Conservation (phyloP, 2,888 invertebrate species). For the Nudaria mundana region DNA sequence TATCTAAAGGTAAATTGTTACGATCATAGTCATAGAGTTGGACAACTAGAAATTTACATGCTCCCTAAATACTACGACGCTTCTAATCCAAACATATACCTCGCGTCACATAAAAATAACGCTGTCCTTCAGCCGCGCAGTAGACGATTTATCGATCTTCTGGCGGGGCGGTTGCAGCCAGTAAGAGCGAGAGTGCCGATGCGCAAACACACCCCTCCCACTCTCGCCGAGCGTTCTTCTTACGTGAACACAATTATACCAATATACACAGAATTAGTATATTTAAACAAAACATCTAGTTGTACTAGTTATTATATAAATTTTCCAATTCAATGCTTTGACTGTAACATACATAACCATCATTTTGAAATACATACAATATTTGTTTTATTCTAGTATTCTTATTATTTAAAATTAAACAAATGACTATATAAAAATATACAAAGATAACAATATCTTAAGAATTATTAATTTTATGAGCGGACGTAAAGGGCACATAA, state of each 20-base stretch:
- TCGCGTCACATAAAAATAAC: too few relatives aligned
- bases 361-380: slow-evolving; percentile 52
- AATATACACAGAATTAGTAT: slow-evolving; percentile 5
- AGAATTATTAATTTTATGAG: slow-evolving; percentile 20
- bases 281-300: slow-evolving; percentile 10
- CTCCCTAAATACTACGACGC: slow-evolving; percentile 30
- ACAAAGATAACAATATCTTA: slow-evolving; percentile 51
- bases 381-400: slow-evolving; percentile 17
- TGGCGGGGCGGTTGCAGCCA: too few relatives aligned
- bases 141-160: too few relatives aligned
- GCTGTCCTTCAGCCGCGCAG: too few relatives aligned
- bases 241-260: slow-evolving; percentile 13
- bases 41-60: slow-evolving; percentile 28
- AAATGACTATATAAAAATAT: slow-evolving; percentile 66
- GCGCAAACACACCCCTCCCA: too few relatives aligned
- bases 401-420: slow-evolving; percentile 43
- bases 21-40: slow-evolving; percentile 45
- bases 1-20: slow-evolving; percentile 47
- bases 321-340: slow-evolving; percentile 46
- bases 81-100: too few relatives aligned
- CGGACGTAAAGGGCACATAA: slow-evolving; percentile 13
- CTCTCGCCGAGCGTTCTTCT: too few relatives aligned
- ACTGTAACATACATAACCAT: slow-evolving; percentile 45
- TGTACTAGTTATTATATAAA: slow-evolving; percentile 19
- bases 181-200: too few relatives aligned